A percentile compares a stretch with the other conserved stretches of the same genome.
These are phyloP conservation scores for Thalpophila matura DNA, from an alignment of 2,888 invertebrate species.

Conservation along the genomic window DNA sequence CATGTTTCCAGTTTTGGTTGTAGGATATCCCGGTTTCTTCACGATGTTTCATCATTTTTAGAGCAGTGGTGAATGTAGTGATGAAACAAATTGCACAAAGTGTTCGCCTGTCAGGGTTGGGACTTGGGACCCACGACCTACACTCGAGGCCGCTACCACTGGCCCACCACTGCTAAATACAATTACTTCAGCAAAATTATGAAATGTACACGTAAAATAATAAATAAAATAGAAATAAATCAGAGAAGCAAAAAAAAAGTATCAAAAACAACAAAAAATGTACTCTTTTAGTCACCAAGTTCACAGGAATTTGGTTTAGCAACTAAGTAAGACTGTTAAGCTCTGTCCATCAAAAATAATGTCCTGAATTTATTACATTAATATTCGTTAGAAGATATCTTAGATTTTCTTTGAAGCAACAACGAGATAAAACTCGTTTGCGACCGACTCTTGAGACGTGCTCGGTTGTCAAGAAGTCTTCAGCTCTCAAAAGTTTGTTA, in stretches of 20 bases:
- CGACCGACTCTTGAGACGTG: constrained; percentile 33
- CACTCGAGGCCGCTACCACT: no score
- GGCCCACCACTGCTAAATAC: no score
- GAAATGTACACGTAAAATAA: no score
- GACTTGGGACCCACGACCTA: no score
- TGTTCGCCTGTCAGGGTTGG: no score
- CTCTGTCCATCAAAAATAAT: background rate
- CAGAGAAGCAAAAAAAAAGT: background rate
- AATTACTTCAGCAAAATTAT: no score
- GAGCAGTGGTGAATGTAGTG: no score
- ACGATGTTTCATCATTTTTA: no score
- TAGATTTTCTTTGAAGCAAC: constrained; percentile 18
- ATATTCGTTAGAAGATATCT: background rate
- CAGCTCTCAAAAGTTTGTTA: constrained; percentile 42
- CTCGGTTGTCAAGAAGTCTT: constrained; percentile 42
- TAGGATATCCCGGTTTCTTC: no score
- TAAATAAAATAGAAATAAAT: background rate
- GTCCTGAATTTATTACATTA: background rate
- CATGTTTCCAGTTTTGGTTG: no score
- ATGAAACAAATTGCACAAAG: no score
- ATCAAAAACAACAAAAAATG: constrained; percentile 2
- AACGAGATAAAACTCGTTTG: constrained; percentile 39
- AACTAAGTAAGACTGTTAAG: constrained; percentile 13
- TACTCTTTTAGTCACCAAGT: constrained; percentile 1
- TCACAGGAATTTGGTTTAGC: constrained; percentile 9